These are phyloP conservation scores for Sturnus vulgaris DNA, from an alignment of 2,113 vertebrate genomes.

Conservation along the genomic window DNA sequence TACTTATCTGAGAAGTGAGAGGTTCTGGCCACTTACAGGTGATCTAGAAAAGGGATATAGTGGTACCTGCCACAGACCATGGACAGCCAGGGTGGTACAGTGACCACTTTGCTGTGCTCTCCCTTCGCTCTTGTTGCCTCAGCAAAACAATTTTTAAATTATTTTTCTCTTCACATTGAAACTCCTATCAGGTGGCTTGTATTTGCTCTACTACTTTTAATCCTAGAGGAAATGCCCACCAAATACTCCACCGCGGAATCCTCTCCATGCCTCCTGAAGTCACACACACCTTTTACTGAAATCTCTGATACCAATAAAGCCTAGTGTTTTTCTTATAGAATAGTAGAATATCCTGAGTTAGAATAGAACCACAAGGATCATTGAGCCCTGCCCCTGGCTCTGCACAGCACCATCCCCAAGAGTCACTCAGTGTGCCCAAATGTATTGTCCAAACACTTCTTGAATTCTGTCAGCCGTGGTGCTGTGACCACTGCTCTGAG, in stretches of 20 bases:
- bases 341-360: not conserved
- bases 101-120: fast-evolving
- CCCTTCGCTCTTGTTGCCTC: not conserved
- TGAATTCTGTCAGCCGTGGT: not conserved
- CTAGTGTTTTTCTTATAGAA: not conserved
- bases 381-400: not conserved
- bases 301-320: not conserved
- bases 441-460: not conserved
- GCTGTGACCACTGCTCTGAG: not conserved
- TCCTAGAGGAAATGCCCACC: not conserved
- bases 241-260: not conserved
- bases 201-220: not conserved
- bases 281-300: not conserved
- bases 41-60: not conserved
- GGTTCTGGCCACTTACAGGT: not conserved
- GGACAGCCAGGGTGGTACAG: not conserved
- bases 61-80: not conserved
- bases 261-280: not conserved
- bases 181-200: not conserved
- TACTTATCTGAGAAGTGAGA: not conserved
- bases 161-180: not conserved
- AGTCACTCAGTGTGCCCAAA: not conserved
- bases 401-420: not conserved
- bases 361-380: not conserved
- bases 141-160: not conserved